Conservation (phyloP, 2,888 invertebrate genomes). For the Parasteatoda lunata region DNA sequence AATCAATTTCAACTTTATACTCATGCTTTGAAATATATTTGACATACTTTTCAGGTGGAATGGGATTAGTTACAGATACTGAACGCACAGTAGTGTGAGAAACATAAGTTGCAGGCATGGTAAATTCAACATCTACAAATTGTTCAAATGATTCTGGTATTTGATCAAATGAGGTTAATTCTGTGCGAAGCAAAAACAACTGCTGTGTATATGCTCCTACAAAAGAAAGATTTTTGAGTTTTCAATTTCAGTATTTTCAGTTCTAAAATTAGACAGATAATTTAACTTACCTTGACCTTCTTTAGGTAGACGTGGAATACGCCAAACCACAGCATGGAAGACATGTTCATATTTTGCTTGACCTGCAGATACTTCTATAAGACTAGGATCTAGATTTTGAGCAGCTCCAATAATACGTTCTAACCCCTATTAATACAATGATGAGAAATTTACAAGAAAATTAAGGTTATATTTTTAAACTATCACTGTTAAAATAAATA, state of each 20-base stretch:
- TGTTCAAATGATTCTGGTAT: conserved; percentile 94
- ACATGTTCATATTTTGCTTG: conserved; percentile 99
- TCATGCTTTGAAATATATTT: conserved; percentile 96
- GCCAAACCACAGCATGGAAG: conserved; percentile 97
- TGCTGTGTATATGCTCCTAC: conserved; percentile 98
- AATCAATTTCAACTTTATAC: conserved; percentile 94
- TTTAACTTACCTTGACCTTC: conserved; percentile 91
- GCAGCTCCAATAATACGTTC: conserved; percentile 93
- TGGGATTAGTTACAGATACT: conserved; percentile 85
- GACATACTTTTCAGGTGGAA: conserved; percentile 98
- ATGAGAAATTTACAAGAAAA: not conserved
- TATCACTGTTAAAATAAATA: no score
- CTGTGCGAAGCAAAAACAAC: conserved; percentile 93
- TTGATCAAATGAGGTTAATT: conserved; percentile 97
- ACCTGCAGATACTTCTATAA: conserved; percentile 96
- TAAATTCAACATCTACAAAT: conserved; percentile 94
- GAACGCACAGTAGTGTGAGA: conserved; percentile 97
- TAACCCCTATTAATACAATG: conserved; percentile 80
- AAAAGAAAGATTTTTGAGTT: not conserved
- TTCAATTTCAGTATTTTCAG: not conserved
- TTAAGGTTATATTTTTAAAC: no score
- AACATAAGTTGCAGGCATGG: conserved; percentile 96
- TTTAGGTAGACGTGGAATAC: conserved; percentile 96
- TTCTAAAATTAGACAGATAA: not conserved
- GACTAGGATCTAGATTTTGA: conserved; percentile 89